Base-by-base conservation (phyloP, 2,888 invertebrate genomes). In the Gymnosoma rotundatum region DNA sequence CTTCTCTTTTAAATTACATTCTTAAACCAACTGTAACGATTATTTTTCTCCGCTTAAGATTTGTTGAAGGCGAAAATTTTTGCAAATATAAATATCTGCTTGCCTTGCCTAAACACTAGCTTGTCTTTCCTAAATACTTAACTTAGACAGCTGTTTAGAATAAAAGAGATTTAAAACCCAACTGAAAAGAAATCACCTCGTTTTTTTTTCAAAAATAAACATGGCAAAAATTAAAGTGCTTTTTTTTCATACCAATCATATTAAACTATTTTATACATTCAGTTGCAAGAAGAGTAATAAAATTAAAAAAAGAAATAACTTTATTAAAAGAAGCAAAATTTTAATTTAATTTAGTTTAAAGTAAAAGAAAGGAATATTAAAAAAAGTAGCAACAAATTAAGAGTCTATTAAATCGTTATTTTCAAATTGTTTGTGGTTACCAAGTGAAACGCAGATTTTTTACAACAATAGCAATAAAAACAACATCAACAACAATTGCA, bases 341-440 rank as follows among this genome's bases (percentile, higher is more conserved):
- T 32, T 25, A 56, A 56, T 32, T 56, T 56, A 54, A 61, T 18
- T 36, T 21, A 18, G 12, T 9, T 20, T 56, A 9, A 64, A 72
- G 36, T 38, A 73, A 60, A 21, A 25, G 25, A 67, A 58, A 73
- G 21, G 45, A 60, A 67, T 14, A 20, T n/a, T 25, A 38, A 72
- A 21, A 14, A 56, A 72, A 36, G 42, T 32, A 66, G 8, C 2
- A 60, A 60, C 16, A 42, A 58, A 60, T 42, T 61, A 12, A 36
- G 52, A 56, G 60, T 42, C 25, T 79, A 74, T 54, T 61, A 54
- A 80, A 74, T 74, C 80, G 73, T 74, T 74, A 67, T 74, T 80
- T 73, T 21, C 45, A 48, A 56, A 45, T 66, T 50, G 25, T 69
- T 73, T 56, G 66, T 74, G 69, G 83, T 83, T 70, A 74, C 74